Percentiles rank a stretch among this genome's conserved stretches.
Evolutionary conservation across 1,140 invertebrate genomes (phyloP).

Genomic region (Venturia canescens): DNA sequence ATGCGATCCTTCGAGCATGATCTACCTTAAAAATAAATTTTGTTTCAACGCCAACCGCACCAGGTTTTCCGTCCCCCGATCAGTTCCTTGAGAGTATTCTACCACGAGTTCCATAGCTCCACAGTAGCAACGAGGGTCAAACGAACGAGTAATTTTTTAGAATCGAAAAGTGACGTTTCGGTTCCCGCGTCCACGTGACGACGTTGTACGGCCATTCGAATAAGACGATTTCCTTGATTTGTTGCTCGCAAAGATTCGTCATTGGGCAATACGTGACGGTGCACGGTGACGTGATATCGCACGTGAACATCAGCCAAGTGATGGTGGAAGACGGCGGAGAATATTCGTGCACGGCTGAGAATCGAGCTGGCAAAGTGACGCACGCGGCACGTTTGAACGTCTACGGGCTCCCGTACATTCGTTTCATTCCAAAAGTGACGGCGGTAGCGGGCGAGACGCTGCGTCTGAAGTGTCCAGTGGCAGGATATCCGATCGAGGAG

Average conservation of each 20-base stretch:
- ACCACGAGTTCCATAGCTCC: too few relatives aligned
- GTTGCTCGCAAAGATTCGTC: slow-evolving; percentile 79
- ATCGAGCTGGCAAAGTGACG: slow-evolving; percentile 85
- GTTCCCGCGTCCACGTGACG: too few relatives aligned
- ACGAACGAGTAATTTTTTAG: too few relatives aligned
- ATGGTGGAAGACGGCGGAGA: slow-evolving; percentile 92
- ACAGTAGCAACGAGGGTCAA: too few relatives aligned
- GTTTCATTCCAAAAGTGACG: slow-evolving; percentile 89
- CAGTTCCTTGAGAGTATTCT: too few relatives aligned
- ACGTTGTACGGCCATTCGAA: too few relatives aligned
- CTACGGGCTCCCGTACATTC: slow-evolving; percentile 90
- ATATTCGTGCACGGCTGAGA: slow-evolving; percentile 89
- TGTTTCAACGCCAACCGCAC: too few relatives aligned
- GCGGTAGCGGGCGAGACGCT: slow-evolving; percentile 89
- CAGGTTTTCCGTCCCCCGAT: too few relatives aligned
- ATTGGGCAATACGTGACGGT: slow-evolving; percentile 89
- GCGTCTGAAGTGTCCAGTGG: slow-evolving; percentile 89
- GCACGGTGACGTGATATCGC: slow-evolving; percentile 90
- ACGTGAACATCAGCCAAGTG: slow-evolving; percentile 91
- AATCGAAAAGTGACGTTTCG: too few relatives aligned
- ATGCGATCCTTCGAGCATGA: too few relatives aligned
- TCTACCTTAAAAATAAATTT: too few relatives aligned
- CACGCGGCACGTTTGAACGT: slow-evolving; percentile 90
- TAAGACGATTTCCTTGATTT: too few relatives aligned
- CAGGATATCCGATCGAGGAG: slow-evolving; percentile 89